Evolutionary conservation across 2,888 invertebrate genomes (phyloP).

Genomic region (Petrolisthes manimaculis): DNA sequence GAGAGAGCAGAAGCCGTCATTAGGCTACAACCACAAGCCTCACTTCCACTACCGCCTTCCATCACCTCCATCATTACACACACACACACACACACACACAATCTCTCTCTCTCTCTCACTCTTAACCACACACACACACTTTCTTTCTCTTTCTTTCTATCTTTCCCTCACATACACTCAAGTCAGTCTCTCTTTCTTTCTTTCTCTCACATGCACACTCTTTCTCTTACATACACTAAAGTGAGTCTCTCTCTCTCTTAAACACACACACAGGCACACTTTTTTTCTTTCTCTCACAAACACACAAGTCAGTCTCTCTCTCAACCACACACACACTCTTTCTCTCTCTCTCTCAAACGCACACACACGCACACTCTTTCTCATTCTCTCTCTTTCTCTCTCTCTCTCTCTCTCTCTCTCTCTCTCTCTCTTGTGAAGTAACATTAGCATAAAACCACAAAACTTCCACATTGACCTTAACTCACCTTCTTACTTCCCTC

Average conservation of each 20-base stretch:
- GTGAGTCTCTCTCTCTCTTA: too few relatives aligned
- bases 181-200: background rate
- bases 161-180: slow-evolving; percentile 4
- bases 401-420: background rate
- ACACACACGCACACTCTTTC: background rate
- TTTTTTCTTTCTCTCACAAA: background rate
- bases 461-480: background rate
- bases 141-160: slow-evolving; percentile 8
- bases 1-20: too few relatives aligned
- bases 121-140: slow-evolving; percentile 23
- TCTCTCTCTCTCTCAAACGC: background rate
- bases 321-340: background rate
- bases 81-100: background rate
- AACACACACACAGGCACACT: too few relatives aligned
- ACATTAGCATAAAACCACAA: slow-evolving; percentile 10
- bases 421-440: background rate
- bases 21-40: background rate
- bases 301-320: background rate
- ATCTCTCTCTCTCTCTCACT: slow-evolving; percentile 8
- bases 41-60: background rate
- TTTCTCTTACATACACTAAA: too few relatives aligned
- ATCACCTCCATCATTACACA: background rate
- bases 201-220: background rate
- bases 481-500: background rate
- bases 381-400: slow-evolving; percentile 7